These are phyloP conservation scores for Scophthalmus maximus DNA, from an alignment of 2,113 vertebrate species.

Conservation along the genomic window DNA sequence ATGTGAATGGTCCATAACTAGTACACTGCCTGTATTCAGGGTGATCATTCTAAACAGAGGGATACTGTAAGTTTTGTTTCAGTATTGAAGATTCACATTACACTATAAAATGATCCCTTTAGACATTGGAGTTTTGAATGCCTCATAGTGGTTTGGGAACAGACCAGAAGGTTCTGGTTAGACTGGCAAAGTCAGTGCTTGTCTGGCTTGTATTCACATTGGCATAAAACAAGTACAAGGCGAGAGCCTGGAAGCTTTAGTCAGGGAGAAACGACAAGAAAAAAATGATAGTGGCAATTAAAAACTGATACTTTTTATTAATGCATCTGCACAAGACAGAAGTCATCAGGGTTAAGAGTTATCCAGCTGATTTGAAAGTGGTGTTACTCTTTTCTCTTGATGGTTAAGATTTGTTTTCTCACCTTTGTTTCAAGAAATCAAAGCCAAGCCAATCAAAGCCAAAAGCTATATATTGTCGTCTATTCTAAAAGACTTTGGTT, in stretches of 20 bases:
- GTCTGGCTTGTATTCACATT: conserved; percentile 26
- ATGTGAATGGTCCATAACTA: neutral
- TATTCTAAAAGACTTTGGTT: too few species aligned
- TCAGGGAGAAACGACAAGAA: conserved; percentile 3
- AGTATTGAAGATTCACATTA: neutral
- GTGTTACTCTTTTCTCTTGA: too few species aligned
- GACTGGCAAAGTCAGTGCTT: conserved; percentile 17
- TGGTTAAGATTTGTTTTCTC: too few species aligned
- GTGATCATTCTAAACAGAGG: neutral
- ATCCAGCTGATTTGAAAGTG: too few species aligned
- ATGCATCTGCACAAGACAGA: neutral
- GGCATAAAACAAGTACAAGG: conserved; percentile 4
- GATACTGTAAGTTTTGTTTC: neutral
- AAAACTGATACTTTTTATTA: too few species aligned
- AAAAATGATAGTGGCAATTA: neutral
- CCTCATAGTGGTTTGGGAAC: conserved; percentile 34
- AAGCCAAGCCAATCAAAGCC: too few species aligned
- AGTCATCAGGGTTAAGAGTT: too few species aligned
- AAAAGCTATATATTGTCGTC: too few species aligned
- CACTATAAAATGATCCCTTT: too few species aligned
- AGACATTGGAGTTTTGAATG: too few species aligned
- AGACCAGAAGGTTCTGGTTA: conserved; percentile 31
- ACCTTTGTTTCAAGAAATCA: too few species aligned
- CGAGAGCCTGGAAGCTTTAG: conserved; percentile 32
- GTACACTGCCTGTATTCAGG: neutral